Evolutionary conservation across 1,140 invertebrate genomes (phyloP), one percentile per base, ranked within the genome.

Genomic region (Homalodisca vitripennis): DNA sequence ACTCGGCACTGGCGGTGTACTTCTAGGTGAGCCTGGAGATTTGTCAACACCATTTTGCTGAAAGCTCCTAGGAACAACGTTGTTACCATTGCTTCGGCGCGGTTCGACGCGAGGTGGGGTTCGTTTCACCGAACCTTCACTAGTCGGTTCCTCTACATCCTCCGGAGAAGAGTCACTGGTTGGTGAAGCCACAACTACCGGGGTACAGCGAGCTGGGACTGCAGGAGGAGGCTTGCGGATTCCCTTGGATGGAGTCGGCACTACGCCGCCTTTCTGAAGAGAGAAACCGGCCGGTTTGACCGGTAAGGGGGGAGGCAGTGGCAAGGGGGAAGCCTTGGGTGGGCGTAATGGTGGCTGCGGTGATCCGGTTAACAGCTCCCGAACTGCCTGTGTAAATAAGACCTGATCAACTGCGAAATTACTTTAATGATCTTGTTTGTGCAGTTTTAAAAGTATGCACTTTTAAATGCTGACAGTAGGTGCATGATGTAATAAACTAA

Each of bases 351-450:
- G 71, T 20, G 71, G 73, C 66, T 67, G 71, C 12, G 69, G 69
- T 26, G 71, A 70, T 48, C 66, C 69, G 60, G 71, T 68, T 67
- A 73, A 71, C 69, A 72, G 67, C 75, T 77, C 76, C 74, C 75
- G 75, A 74, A 77, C 75, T 78, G 72, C 77, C 77, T 78, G 77
- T 74, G 76, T 72, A 73, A 77, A 72, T 27, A 53, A 47, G 41
- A 46, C 62, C 62, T 69, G 68, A 69, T 69, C 22, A 69, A 69
- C 68, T 64, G 68, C 31, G 30, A 53, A 53, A 41, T n/a, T n/a
- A n/a, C n/a, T n/a, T n/a, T n/a, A n/a, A n/a, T n/a, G n/a, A n/a
- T n/a, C n/a, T n/a, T n/a, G n/a, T n/a, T n/a, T n/a, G n/a, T n/a
- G n/a, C n/a, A n/a, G n/a, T n/a, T n/a, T n/a, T n/a, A n/a, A n/a